Evolutionary conservation across 2,797 vertebrate species (phyloP), one percentile per base, ranked within the genome.

Genomic region (Stomatorhinus walkeri): DNA sequence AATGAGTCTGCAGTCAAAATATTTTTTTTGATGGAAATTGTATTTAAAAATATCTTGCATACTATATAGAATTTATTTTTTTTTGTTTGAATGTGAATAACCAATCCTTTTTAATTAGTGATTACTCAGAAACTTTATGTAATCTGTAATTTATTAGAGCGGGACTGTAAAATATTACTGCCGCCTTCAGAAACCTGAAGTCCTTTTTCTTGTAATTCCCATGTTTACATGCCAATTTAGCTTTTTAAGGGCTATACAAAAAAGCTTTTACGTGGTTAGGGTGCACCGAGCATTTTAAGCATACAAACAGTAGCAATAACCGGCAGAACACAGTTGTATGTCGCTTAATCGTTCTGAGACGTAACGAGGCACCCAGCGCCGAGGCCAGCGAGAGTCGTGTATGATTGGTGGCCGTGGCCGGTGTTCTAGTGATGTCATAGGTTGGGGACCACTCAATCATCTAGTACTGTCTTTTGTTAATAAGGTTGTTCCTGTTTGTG

Each of bases 191-290:
- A 68, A 46, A 61, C 56, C 54, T 40, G 24, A 68, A 46, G 40
- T 4, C n/a, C 19, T 9, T 64, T 68, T 46, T 85, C 22, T n/a
- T 59, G 36, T 61, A 28, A 51, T 24, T 49, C 40, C 32, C 48
- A 54, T 46, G 28, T 28, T 79, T 86, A 56, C 68, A 54, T 24
- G 56, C 56, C 24, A 56, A n/a, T 89, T 76, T 52, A 40, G 59
- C 72, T 92, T 91, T 92, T 91, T 92, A 95, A 95, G 95, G 94
- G 95, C 95, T 95, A 94, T 90, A 49, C 93, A 94, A 89, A 93
- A 43, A 87, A 87, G 79, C 88, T 88, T 89, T 88, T 61, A 88
- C 91, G 91, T 90, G 28, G 64, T 90, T 89, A 92, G 90, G 40
- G 61, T 68, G 85, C 52, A 84, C 22, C 2, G 36, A 54, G 89